phyloP scores from a whole-genome alignment of 2,797 vertebrate genomes.

The Gouania willdenowi region DNA sequence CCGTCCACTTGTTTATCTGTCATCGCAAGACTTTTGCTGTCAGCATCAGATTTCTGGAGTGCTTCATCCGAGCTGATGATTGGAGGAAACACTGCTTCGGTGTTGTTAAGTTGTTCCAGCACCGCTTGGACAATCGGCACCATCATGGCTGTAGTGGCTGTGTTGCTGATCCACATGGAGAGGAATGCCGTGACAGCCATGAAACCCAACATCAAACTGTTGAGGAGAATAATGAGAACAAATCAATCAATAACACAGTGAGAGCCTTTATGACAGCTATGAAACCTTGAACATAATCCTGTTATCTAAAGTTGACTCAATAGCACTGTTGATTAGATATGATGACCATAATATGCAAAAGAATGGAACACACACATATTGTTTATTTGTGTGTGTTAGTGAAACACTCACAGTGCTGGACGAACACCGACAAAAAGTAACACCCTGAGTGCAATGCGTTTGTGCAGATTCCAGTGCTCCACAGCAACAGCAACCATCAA shows the following conservation, averaged over 20 bases:
- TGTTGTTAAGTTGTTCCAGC: slow-evolving; percentile 82
- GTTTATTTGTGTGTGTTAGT: too few species aligned
- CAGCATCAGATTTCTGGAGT: slow-evolving; percentile 37
- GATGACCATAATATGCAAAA: neutral
- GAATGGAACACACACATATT: too few species aligned
- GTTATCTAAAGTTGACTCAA: slow-evolving; percentile 3
- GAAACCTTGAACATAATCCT: neutral
- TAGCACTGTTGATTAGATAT: slow-evolving; percentile 11
- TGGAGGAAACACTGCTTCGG: slow-evolving; percentile 56
- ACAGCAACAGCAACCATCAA: slow-evolving; percentile 90
- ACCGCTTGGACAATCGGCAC: slow-evolving; percentile 94
- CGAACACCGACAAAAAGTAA: slow-evolving; percentile 87
- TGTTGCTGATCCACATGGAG: slow-evolving; percentile 99
- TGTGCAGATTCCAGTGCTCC: slow-evolving; percentile 95
- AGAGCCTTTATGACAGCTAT: slow-evolving; percentile 7
- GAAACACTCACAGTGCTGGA: slow-evolving; percentile 84
- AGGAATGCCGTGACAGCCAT: slow-evolving; percentile 93
- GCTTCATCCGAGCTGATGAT: slow-evolving; percentile 44
- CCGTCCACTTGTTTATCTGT: slow-evolving; percentile 55
- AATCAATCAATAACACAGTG: slow-evolving; percentile 28
- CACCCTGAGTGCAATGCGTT: slow-evolving; percentile 88
- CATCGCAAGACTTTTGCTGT: slow-evolving; percentile 62
- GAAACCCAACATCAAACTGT: slow-evolving; percentile 94
- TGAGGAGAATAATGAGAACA: slow-evolving; percentile 44
- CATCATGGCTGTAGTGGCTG: slow-evolving; percentile 98